A percentile compares a stretch with the other conserved stretches of the same genome.
These are phyloP conservation scores for Hirundo rustica DNA, from an alignment of 2,797 vertebrate genomes.

Conservation along the genomic window DNA sequence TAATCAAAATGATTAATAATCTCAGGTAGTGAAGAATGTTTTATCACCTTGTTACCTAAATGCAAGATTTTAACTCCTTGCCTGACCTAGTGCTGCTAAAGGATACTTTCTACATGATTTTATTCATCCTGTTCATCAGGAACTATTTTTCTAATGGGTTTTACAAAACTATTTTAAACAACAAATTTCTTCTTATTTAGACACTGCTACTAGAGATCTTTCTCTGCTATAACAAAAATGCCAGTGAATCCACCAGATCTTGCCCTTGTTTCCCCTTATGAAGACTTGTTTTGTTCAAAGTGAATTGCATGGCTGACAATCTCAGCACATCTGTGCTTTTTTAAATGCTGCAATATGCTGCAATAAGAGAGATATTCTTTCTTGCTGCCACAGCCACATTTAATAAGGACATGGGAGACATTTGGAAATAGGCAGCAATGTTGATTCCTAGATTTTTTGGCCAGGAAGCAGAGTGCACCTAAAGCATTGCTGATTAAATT, in stretches of 20 bases:
- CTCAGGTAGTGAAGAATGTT: neutral
- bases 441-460: conserved; percentile 18
- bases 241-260: neutral
- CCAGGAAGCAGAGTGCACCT: neutral
- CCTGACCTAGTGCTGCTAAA: neutral
- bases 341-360: neutral
- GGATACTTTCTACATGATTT: neutral
- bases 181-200: neutral
- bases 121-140: neutral
- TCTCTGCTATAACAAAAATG: neutral
- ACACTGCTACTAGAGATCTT: neutral
- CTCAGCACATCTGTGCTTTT: conserved; percentile 7
- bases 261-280: neutral
- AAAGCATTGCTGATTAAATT: conserved; percentile 21
- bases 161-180: neutral
- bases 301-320: neutral
- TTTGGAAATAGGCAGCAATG: conserved; percentile 26
- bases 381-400: conserved; percentile 2
- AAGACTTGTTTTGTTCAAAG: neutral
- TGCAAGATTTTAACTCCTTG: neutral
- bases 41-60: neutral
- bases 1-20: neutral
- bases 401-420: conserved; percentile 50
- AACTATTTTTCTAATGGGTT: neutral
- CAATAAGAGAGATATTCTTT: conserved; percentile 11